Evolutionary conservation across 2,113 vertebrate genomes (phyloP).

Genomic region (Laticauda laticaudata): DNA sequence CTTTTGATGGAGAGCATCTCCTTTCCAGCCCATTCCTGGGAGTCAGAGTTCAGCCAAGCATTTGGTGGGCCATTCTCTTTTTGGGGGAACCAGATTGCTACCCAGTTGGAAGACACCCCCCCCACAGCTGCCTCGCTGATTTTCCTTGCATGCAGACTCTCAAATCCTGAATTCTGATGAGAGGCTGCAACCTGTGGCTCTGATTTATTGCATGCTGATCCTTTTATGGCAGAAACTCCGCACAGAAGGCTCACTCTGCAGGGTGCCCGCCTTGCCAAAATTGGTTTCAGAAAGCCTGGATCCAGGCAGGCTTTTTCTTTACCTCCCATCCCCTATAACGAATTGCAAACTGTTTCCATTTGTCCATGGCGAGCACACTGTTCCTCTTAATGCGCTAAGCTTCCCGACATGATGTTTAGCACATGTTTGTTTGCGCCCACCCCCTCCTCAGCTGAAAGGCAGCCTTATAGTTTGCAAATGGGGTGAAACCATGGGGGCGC

Average conservation of each 20-base stretch:
- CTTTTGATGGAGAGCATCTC: neutral
- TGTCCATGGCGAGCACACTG: slow-evolving; percentile 52
- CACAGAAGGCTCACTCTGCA: slow-evolving; percentile 26
- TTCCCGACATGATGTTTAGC: slow-evolving; percentile 60
- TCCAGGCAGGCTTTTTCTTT: slow-evolving; percentile 47
- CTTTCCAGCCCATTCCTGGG: neutral
- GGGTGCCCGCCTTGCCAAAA: slow-evolving; percentile 50
- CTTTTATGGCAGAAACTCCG: slow-evolving; percentile 32
- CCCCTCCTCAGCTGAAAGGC: slow-evolving; percentile 56
- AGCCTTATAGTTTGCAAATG: slow-evolving; percentile 65
- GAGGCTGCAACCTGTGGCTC: neutral
- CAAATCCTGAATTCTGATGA: neutral
- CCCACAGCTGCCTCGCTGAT: neutral
- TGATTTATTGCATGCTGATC: slow-evolving; percentile 50
- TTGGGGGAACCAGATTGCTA: neutral
- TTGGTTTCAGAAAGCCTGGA: slow-evolving; percentile 42
- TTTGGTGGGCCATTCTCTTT: neutral
- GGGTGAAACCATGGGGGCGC: slow-evolving; percentile 55
- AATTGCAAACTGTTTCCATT: slow-evolving; percentile 39
- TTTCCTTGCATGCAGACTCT: neutral
- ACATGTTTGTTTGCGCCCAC: slow-evolving; percentile 53
- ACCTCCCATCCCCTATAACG: slow-evolving; percentile 45
- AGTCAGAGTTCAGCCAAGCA: neutral
- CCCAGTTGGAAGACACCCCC: neutral
- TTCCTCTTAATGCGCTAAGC: slow-evolving; percentile 51